Evolutionary conservation across 2,888 invertebrate species (phyloP).

Genomic region (Tigriopus californicus): DNA sequence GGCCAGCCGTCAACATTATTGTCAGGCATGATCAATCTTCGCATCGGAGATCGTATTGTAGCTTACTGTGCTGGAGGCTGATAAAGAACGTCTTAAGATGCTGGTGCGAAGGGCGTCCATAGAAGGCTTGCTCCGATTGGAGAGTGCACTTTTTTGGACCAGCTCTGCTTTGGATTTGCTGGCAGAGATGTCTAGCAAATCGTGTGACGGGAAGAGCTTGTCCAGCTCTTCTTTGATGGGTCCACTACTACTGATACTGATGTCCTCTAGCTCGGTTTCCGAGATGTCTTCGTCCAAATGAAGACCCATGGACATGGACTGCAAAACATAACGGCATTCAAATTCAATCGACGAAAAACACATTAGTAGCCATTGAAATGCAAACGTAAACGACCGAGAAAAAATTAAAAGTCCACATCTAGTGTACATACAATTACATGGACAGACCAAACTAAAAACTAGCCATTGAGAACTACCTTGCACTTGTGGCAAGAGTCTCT

Average conservation of each 20-base stretch:
- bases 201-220: slow-evolving; percentile 67
- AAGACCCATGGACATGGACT: no score
- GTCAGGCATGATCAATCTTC: no score
- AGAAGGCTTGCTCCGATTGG: slow-evolving; percentile 38
- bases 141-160: slow-evolving; percentile 47
- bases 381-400: background rate
- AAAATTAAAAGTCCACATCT: background rate
- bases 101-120: slow-evolving; percentile 20
- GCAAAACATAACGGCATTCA: no score
- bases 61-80: background rate
- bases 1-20: no score
- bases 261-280: background rate
- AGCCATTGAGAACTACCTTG: no score
- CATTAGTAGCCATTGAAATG: background rate
- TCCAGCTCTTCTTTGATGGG: slow-evolving; percentile 47
- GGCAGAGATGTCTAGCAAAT: slow-evolving; percentile 66
- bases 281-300: background rate
- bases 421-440: no score
- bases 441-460: no score
- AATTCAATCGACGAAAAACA: no score
- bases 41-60: no score
- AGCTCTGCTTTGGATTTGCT: slow-evolving; percentile 68
- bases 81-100: background rate
- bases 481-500: no score
- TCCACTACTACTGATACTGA: slow-evolving; percentile 7